Evolutionary conservation across 2,888 invertebrate genomes (phyloP), one percentile per base, ranked within the genome.

Genomic region (Apoderus coryli): DNA sequence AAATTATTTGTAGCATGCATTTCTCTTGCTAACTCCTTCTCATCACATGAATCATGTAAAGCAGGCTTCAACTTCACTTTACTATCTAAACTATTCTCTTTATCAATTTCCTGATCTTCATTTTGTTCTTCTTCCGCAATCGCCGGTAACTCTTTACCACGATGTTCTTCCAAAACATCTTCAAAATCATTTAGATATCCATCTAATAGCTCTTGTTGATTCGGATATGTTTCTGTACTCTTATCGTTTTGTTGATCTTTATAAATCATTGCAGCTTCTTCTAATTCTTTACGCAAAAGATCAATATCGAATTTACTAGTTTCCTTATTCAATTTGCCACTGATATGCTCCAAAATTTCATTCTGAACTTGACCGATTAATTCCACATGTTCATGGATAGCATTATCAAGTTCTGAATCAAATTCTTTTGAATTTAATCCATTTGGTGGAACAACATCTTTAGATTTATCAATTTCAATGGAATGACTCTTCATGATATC

Each of bases 361-460:
- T 42, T 46, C 29, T 47, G 44, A 16, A 42, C 40, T 23, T 46
- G 36, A 27, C 41, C 41, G 4, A 45, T 34, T 13, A 44, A 25
- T 14, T 41, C 35, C 22, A 44, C 43, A 22, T 41, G 43, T 25
- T 40, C 37, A 16, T 42, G 27, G 1, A 42, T 29, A 11, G 40
- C 36, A 13, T 32, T 22, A 10, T 6, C 14, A 5, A 15, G 19
- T 19, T 19, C n/a, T n/a, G 6, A 7, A 7, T 19, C 19, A 19
- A n/a, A 7, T 19, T 19, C 19, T 19, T 19, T 19, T 19, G 19
- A 19, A 19, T 19, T n/a, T 7, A 19, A 7, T 19, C n/a, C n/a
- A n/a, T n/a, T n/a, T n/a, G n/a, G n/a, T n/a, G n/a, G n/a, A n/a
- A n/a, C n/a, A n/a, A n/a, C 19, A 6, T 19, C 19, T 19, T 19